Evolutionary conservation across 1,140 invertebrate species (phyloP).

Genomic region (Kradibia gibbosae): DNA sequence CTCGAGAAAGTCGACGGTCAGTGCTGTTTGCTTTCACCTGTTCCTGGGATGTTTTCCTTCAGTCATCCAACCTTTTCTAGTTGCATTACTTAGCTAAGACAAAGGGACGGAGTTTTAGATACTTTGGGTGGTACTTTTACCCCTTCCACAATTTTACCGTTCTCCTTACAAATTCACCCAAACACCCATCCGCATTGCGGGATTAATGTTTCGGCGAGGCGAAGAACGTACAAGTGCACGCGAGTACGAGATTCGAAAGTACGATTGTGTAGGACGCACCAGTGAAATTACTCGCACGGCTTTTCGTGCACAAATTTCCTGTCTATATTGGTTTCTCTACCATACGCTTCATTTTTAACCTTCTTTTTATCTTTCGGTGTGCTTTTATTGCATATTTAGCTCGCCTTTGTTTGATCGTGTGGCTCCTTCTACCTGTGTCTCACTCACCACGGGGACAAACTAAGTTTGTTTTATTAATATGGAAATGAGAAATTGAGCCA

Average conservation of each 20-base stretch:
- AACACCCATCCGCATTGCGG: background rate
- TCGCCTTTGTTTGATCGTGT: background rate
- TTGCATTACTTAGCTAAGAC: slow-evolving; percentile 29
- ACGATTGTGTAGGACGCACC: background rate
- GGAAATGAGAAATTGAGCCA: slow-evolving; percentile 17
- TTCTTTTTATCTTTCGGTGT: background rate
- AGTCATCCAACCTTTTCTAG: background rate
- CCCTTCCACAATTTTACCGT: background rate
- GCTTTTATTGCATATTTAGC: slow-evolving; percentile 1
- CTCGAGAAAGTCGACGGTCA: slow-evolving; percentile 35
- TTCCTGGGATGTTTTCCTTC: background rate
- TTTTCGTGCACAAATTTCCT: slow-evolving; percentile 9
- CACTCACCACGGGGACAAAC: background rate
- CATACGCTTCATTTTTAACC: background rate
- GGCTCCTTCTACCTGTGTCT: background rate
- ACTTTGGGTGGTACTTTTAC: background rate
- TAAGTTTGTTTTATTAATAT: slow-evolving; percentile 13
- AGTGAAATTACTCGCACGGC: slow-evolving; percentile 28
- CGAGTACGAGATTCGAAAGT: slow-evolving; percentile 41
- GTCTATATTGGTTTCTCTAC: background rate
- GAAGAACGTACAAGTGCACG: background rate
- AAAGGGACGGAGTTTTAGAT: background rate
- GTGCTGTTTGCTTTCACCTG: slow-evolving; percentile 36
- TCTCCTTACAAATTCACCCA: background rate
- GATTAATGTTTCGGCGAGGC: slow-evolving; percentile 20